These are phyloP conservation scores for Oryzias javanicus DNA, from an alignment of 2,113 vertebrate species.

Conservation along the genomic window DNA sequence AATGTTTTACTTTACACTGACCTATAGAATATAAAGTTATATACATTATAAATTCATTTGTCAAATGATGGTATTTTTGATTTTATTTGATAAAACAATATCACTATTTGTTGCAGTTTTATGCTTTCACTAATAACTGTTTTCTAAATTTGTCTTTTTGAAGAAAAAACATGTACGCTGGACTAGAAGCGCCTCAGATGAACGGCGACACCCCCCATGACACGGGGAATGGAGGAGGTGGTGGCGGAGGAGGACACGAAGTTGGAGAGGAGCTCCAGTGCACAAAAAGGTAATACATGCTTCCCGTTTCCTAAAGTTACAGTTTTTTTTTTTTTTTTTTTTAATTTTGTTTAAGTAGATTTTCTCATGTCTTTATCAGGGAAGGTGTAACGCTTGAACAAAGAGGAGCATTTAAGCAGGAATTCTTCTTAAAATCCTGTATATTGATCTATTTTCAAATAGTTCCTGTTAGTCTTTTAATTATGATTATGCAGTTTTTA, in stretches of 20 bases:
- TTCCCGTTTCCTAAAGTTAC: too few relatives aligned
- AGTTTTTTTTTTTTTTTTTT: neutral
- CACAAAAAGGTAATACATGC: conserved; percentile 82
- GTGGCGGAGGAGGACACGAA: conserved; percentile 83
- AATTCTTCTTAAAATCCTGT: too few relatives aligned
- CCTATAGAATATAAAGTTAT: too few relatives aligned
- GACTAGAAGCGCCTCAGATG: conserved; percentile 87
- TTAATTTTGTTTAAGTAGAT: neutral
- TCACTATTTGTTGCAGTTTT: neutral
- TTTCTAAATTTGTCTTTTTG: neutral
- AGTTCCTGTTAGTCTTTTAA: too few relatives aligned
- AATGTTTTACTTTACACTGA: too few relatives aligned
- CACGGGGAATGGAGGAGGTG: conserved; percentile 77
- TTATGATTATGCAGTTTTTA: too few relatives aligned
- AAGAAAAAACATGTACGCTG: conserved; percentile 92
- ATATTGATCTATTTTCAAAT: too few relatives aligned
- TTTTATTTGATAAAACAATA: neutral
- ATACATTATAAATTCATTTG: too few relatives aligned
- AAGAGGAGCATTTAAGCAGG: too few relatives aligned
- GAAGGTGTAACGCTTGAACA: too few relatives aligned
- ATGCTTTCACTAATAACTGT: neutral
- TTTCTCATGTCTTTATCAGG: too few relatives aligned
- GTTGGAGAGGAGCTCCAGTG: conserved; percentile 88
- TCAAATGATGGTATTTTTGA: too few relatives aligned
- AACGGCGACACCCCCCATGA: conserved; percentile 89